phyloP scores from a whole-genome alignment of 2,797 vertebrate species.

The Cyclopterus lumpus region DNA sequence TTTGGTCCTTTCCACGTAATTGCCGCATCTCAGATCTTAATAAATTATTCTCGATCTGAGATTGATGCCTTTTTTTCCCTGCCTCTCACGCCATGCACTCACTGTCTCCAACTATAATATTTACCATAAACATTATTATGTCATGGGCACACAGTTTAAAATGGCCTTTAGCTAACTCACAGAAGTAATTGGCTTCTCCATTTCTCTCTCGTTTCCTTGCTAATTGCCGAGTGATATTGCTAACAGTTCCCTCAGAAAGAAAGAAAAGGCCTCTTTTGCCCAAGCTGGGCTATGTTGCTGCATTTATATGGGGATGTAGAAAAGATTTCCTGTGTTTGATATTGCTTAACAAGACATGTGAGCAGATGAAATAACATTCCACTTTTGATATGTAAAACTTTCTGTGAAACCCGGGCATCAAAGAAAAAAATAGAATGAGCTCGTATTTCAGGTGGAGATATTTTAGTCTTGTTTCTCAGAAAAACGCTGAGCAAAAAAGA shows the following conservation, averaged over 20 bases:
- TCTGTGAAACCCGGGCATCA: conserved; percentile 64
- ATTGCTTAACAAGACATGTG: conserved; percentile 71
- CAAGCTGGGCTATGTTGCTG: conserved; percentile 76
- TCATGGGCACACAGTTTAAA: conserved; percentile 93
- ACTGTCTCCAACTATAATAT: conserved; percentile 89
- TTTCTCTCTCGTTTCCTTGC: conserved; percentile 88
- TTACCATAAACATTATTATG: conserved; percentile 94
- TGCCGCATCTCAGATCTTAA: conserved; percentile 90
- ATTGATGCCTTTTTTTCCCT: conserved; percentile 84
- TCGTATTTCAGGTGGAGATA: conserved; percentile 72
- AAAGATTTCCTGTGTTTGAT: conserved; percentile 76
- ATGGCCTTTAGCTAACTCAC: conserved; percentile 91
- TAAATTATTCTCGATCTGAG: conserved; percentile 91
- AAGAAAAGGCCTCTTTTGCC: conserved; percentile 79
- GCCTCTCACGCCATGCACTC: conserved; percentile 86
- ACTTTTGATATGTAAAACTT: conserved; percentile 80
- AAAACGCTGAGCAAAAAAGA: conserved; percentile 56
- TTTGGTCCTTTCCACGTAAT: conserved; percentile 91
- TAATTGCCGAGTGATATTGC: conserved; percentile 88
- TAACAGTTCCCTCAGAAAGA: conserved; percentile 82
- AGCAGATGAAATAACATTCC: conserved; percentile 69
- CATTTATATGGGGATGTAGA: conserved; percentile 70
- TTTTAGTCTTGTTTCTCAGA: conserved; percentile 70
- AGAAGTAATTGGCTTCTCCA: conserved; percentile 90
- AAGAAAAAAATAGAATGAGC: conserved; percentile 69